Evolutionary conservation across 2,888 invertebrate genomes (phyloP).

Genomic region (Hydrotaea diabolus): DNA sequence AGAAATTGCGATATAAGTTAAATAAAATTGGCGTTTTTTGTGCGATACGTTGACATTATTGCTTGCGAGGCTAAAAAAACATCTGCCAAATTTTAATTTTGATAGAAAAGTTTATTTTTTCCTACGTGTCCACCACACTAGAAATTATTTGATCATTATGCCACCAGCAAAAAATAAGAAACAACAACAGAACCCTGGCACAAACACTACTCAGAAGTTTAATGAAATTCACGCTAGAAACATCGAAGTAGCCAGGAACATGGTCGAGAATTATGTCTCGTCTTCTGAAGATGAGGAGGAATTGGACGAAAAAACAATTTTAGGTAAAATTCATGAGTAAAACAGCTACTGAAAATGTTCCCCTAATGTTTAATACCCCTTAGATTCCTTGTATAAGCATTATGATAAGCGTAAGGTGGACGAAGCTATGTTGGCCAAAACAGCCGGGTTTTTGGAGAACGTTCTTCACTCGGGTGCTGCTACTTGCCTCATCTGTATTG

Average conservation of each 20-base stretch:
- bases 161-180: conserved; percentile 44
- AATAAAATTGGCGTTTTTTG: too few species aligned
- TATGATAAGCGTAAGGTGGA: conserved; percentile 76
- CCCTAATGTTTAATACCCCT: too few species aligned
- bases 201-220: conserved; percentile 72
- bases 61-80: too few species aligned
- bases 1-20: too few species aligned
- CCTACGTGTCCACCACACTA: conserved; percentile 49
- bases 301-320: conserved; percentile 81
- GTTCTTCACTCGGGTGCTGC: conserved; percentile 89
- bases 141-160: conserved; percentile 28
- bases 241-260: conserved; percentile 82
- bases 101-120: background rate
- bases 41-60: too few species aligned
- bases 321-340: conserved; percentile 77
- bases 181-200: conserved; percentile 12
- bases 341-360: background rate
- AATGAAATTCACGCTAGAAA: conserved; percentile 81
- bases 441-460: conserved; percentile 89
- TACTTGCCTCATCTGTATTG: conserved; percentile 95
- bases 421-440: conserved; percentile 81
- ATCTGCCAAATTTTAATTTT: too few species aligned
- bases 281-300: conserved; percentile 82
- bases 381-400: conserved; percentile 82
- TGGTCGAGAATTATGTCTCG: conserved; percentile 81